Evolutionary conservation across 2,888 invertebrate species (phyloP), one percentile per base, ranked within the genome.

Genomic region (Antheraea yamamai): DNA sequence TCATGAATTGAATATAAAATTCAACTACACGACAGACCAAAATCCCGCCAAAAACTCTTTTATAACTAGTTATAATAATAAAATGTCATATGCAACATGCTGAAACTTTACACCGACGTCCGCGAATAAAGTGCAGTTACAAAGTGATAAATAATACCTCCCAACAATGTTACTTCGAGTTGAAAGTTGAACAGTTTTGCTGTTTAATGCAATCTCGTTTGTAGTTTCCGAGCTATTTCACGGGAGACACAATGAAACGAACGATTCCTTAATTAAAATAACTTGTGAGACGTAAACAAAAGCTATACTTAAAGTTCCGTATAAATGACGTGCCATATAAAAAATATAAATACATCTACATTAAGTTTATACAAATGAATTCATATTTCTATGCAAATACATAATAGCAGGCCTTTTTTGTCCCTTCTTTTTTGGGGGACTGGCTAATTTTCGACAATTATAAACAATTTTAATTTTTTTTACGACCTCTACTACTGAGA

Each of bases 171-270:
- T 66, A 66, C 64, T 66, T 30, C 64, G 16, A 30, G 64, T 26
- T 64, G 26, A 16, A 64, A 26, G 64, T 64, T 66, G 64, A 66
- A 66, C 64, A 66, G 64, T 66, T 66, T 66, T 66, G 64, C 64
- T 20, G 64, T 14, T 30, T 66, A 66, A 66, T 30, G 30, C 16
- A 66, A 0, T 6, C 64, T 30, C 64, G 16, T 66, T 66, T 66
- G 64, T 30, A 66, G 64, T 30, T 66, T 66, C 64, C 30, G 16
- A 30, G 64, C 30, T 30, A 26, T 66, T 66, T 66, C 64, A 66
- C 64, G 64, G 64, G 30, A 30, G 26, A 30, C 16, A 12, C 16
- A 30, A 66, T 16, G 14, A 30, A 30, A 30, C 64, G 16, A 10
- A 30, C 16, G 16, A 66, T 66, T 66, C 16, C 26, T 30, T 30